These are phyloP conservation scores for Plebejus argus DNA, from an alignment of 2,888 invertebrate species.

Conservation along the genomic window DNA sequence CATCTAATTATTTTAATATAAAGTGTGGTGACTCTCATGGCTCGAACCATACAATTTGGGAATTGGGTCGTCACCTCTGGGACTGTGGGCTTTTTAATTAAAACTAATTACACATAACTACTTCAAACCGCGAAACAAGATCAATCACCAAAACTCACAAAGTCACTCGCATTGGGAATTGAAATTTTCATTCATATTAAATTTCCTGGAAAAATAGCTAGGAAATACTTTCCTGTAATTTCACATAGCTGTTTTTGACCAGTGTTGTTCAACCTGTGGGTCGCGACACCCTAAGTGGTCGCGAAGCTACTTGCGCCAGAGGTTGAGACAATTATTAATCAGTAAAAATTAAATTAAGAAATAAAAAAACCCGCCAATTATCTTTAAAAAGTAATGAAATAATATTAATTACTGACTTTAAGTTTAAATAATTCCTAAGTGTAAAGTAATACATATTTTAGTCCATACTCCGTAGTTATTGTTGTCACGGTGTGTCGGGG, in stretches of 20 bases:
- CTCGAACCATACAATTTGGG: neutral
- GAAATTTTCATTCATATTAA: neutral
- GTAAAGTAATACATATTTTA: too few species aligned
- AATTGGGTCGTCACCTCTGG: neutral
- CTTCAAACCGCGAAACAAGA: neutral
- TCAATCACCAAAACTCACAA: neutral
- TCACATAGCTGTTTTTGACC: neutral
- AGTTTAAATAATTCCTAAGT: too few species aligned
- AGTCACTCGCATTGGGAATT: neutral
- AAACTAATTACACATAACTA: neutral
- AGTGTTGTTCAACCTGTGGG: too few species aligned
- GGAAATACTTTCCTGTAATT: neutral
- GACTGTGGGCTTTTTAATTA: slow-evolving; percentile 1
- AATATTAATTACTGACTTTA: too few species aligned
- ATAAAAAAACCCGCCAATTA: too few species aligned
- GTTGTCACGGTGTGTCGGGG: too few species aligned
- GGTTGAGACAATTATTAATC: too few species aligned
- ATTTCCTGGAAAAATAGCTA: neutral
- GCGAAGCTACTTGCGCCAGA: too few species aligned
- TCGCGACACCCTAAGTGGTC: too few species aligned
- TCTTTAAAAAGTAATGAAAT: too few species aligned
- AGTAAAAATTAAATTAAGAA: too few species aligned
- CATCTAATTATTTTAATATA: neutral
- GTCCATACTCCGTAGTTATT: too few species aligned
- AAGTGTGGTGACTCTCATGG: neutral